phyloP scores from a whole-genome alignment of 2,113 vertebrate species.

The Ictalurus punctatus region DNA sequence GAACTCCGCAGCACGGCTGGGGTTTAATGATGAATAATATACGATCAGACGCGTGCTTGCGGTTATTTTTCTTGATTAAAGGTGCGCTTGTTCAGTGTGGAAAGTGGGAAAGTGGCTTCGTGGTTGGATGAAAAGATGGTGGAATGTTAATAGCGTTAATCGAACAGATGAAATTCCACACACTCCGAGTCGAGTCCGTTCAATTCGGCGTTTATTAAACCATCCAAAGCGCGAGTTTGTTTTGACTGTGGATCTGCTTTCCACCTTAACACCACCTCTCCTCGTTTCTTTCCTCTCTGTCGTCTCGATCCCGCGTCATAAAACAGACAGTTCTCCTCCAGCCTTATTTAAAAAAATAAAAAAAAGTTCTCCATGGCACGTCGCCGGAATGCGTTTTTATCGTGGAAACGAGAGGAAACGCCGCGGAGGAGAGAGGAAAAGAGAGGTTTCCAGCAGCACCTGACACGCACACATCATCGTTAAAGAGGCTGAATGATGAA shows the following conservation, averaged over 20 bases:
- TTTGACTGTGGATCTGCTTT: slow-evolving; percentile 1
- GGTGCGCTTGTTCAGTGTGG: not conserved
- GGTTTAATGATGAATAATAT: not conserved
- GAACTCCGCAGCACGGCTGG: not conserved
- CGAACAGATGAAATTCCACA: not conserved
- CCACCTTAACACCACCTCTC: not conserved
- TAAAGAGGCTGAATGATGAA: slow-evolving; percentile 69
- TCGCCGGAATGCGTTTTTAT: slow-evolving; percentile 64
- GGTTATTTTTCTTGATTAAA: not conserved
- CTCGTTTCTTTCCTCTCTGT: slow-evolving; percentile 50
- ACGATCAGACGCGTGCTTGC: not conserved
- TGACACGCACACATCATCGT: slow-evolving; percentile 54
- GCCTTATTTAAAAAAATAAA: too few relatives aligned
- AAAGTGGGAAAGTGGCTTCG: not conserved
- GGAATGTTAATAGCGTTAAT: not conserved
- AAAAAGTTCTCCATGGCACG: slow-evolving; percentile 53
- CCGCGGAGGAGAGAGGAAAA: not conserved
- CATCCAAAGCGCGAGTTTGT: not conserved
- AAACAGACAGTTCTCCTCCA: slow-evolving; percentile 63
- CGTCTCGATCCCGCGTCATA: slow-evolving; percentile 69
- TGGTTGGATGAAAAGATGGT: not conserved
- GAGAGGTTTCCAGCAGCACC: slow-evolving; percentile 41
- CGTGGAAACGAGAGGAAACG: slow-evolving; percentile 43
- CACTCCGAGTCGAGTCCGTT: not conserved
- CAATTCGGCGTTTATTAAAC: not conserved